These are phyloP conservation scores for Troides aeacus DNA, from an alignment of 2,888 invertebrate species.

Conservation along the genomic window DNA sequence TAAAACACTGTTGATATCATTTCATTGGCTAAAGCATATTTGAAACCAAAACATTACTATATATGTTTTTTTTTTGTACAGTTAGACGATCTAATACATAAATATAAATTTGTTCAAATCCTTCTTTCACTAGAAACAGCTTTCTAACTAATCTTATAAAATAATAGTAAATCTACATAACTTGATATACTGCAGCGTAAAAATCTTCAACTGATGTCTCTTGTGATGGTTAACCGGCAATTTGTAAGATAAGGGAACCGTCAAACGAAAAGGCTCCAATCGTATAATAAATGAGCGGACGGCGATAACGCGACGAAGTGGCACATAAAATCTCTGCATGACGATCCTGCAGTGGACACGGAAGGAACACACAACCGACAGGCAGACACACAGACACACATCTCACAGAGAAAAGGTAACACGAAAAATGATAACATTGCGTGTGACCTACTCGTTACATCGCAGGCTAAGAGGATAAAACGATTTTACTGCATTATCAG, in stretches of 20 bases:
- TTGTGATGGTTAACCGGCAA: conserved; percentile 18
- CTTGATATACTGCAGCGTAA: too few species aligned
- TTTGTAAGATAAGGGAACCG: conserved; percentile 30
- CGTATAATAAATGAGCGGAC: conserved; percentile 46
- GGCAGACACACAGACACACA: conserved; percentile 41
- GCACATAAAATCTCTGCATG: conserved; percentile 65
- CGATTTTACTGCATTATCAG: not conserved
- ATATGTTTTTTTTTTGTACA: too few species aligned
- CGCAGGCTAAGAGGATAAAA: not conserved
- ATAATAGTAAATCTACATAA: too few species aligned
- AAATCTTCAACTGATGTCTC: conserved; percentile 2
- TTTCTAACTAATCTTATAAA: too few species aligned
- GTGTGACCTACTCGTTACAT: not conserved
- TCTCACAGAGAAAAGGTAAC: not conserved
- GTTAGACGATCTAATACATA: too few species aligned
- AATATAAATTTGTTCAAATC: too few species aligned
- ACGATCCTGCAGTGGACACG: conserved; percentile 44
- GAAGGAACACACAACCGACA: conserved; percentile 18
- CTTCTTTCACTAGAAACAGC: too few species aligned
- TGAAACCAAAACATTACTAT: too few species aligned
- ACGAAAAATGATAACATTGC: not conserved
- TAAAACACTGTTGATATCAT: too few species aligned
- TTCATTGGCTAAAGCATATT: too few species aligned
- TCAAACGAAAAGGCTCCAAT: conserved; percentile 41
- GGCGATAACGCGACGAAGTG: conserved; percentile 69